Conservation (phyloP, 2,797 vertebrate genomes). For the Scolopax rusticola region DNA sequence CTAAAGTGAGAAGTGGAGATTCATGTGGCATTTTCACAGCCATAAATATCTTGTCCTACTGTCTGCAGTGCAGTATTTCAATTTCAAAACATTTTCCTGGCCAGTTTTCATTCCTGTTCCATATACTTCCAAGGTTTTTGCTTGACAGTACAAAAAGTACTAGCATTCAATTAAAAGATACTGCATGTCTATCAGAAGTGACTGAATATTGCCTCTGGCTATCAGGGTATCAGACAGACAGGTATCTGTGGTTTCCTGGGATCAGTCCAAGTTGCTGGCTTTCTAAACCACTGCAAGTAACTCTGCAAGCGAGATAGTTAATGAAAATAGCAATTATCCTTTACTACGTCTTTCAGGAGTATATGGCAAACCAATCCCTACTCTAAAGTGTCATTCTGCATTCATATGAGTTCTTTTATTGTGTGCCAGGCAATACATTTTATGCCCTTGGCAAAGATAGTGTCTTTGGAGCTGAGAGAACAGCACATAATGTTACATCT, state of each 20-base stretch:
- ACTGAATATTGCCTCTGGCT: background rate
- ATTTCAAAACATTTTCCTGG: background rate
- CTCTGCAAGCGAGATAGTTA: background rate
- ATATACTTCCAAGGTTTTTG: background rate
- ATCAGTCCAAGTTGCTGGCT: background rate
- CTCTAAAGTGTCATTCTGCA: background rate
- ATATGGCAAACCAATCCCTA: background rate
- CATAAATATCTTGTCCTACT: background rate
- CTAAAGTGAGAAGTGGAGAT: background rate
- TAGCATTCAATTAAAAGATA: background rate
- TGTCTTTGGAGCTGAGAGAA: background rate
- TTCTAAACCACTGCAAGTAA: background rate
- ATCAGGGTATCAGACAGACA: background rate
- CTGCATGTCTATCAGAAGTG: background rate
- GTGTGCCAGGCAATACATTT: background rate
- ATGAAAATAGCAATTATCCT: conserved; percentile 22
- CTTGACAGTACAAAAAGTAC: background rate
- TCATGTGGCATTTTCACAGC: background rate
- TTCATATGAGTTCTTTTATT: background rate
- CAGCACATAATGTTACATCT: background rate
- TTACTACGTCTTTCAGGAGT: background rate
- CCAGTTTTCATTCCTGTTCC: background rate
- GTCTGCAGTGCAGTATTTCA: background rate
- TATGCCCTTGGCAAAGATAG: background rate
- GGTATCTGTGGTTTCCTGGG: background rate